Evolutionary conservation across 2,113 vertebrate species (phyloP), one percentile per base, ranked within the genome.

Genomic region (Delphinapterus leucas): DNA sequence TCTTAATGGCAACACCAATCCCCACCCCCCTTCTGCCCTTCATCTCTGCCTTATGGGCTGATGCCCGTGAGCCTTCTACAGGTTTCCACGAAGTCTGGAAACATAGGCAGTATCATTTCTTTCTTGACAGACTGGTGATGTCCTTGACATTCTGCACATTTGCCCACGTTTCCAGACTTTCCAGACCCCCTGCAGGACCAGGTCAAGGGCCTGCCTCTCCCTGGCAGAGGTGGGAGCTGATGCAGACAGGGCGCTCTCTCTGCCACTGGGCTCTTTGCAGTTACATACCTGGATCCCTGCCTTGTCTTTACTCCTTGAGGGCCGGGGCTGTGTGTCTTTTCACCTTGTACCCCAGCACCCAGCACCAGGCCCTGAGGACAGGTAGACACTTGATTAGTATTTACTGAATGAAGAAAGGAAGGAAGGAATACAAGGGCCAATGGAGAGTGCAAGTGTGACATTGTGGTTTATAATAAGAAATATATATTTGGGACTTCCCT

Each of bases 341-440:
- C 15, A 4, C 5, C 4, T n/a, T 8, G n/a, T 3, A 14, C 12
- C 36, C 25, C 2, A 2, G 53, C 23, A 21, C 28, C 23, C 28
- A 21, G 74, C 18, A 6, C 74, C n/a, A 10, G 47, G 6, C n/a
- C 15, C 58, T n/a, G 12, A n/a, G 26, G 71, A 44, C 1, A 60
- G 26, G 23, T 0, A 73, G 65, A 74, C 6, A 1, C 17, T 70
- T 26, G 6, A 14, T 6, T 20, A 36, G 21, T 28, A 4, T 33
- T 26, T 74, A 47, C 6, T 36, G 92, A 38, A 28, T 55, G 55
- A 55, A 55, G 5, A 7, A 55, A 55, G 5, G 55, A 55, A 55
- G 6, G 80, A 68, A 20, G 6, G 81, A 6, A 26, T 11, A 25
- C 1, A n/a, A 49, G 53, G 68, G 41, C 31, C 41, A 23, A 1